Evolutionary conservation across 2,797 vertebrate genomes (phyloP), one percentile per base, ranked within the genome.

Genomic region (Emys orbicularis): DNA sequence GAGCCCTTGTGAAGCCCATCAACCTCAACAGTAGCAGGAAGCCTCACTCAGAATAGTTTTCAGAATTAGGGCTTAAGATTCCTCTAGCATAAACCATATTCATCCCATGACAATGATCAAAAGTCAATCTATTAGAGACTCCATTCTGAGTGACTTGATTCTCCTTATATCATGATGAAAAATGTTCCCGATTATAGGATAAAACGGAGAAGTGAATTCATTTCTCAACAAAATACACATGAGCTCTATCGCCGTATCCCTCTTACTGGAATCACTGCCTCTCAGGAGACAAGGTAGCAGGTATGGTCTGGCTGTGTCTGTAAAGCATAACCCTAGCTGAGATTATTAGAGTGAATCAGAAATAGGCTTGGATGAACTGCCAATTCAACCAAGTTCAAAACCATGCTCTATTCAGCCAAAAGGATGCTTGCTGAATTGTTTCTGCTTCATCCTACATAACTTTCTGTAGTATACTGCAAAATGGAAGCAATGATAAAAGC

Each of bases 401-500:
- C 18, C 65, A 21, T 21, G n/a, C 34, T 10, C 57, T 44, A 47
- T 3, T 2, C 47, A 74, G 34, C 21, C 89, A 59, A 41, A 82
- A 57, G 18, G 83, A 74, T 7, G 56, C 9, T 29, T 4, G 5
- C 23, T 68, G 27, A 44, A 57, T 81, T 86, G 37, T 34, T 76
- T 34, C 44, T 84, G 34, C 19, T 76, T 56, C 25, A 44, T 61
- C 53, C 15, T 47, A 4, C 8, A 23, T 6, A 47, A 76, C 3
- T 16, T 8, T 1, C 44, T 0, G 0, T 0, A 44, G 23, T 6
- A 27, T 8, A 29, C 2, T 7, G 8, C 53, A 27, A 81, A 47
- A 81, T 16, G 65, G 23, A 77, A 61, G 41, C 0, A 72, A 21
- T 34, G 25, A 25, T 8, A 82, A 80, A 90, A 86, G 0, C 9